Base-by-base conservation (phyloP, 2,888 invertebrate genomes). In the Holacanthella duospinosa region DNA sequence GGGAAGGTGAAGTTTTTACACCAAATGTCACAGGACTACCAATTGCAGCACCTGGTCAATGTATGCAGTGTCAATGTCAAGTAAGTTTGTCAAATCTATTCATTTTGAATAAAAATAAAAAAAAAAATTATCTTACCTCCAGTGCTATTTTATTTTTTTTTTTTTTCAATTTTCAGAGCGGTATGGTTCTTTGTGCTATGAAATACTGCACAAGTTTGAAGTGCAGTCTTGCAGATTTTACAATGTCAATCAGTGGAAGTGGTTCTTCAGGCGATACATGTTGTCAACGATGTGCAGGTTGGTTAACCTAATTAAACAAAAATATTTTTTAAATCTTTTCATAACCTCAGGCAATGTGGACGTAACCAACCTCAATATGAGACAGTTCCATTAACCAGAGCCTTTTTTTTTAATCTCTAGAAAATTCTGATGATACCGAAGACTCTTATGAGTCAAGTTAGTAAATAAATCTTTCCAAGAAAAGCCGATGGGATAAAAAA, bases 21-120 rank as follows among this genome's bases (percentile, higher is more conserved):
- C 77, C 78, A 28, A 77, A 77, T 71, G 71, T 74, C 21, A 76
- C 78, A 1, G 76, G 76, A 4, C 71, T 78, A 29, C 74, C 74
- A 44, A 70, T 70, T 61, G 66, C 67, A 1, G 73, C 75, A 1
- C 75, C 74, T 9, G 75, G 77, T 66, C 78, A 78, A 66, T 79
- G 78, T 65, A 77, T 78, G 64, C 76, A 78, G 61, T 79, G 79
- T 65, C 72, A 74, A 19, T 79, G 79, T 63, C 74, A 76, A 74
- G 79, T 78, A 71, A 72, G 74, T 36, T n/a, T n/a, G n/a, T n/a
- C n/a, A n/a, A n/a, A n/a, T n/a, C n/a, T n/a, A n/a, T n/a, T n/a
- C n/a, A n/a, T n/a, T n/a, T n/a, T 36, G 12, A n/a, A n/a, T n/a
- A n/a, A n/a, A n/a, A n/a, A n/a, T n/a, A n/a, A n/a, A n/a, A n/a